Base-by-base conservation (phyloP, 1,140 invertebrate species). In the Zaprionus vittiger region DNA sequence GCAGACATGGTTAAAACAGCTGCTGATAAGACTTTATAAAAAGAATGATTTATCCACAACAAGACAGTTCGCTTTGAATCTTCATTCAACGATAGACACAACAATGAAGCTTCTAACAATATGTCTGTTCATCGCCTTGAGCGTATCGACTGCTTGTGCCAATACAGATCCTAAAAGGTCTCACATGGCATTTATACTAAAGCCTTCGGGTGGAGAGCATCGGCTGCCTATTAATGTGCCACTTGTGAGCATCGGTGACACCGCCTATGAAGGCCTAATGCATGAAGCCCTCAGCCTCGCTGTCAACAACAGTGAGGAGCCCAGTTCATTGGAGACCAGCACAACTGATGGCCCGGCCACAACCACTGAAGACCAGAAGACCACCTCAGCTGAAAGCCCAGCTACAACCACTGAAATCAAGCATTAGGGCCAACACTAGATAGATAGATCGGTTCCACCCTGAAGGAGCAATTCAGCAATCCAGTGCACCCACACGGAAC, bases 171-270 rank as follows among this genome's bases (percentile, higher is more conserved):
- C 20, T 20, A 11, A 37, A n/a, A 28, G 41, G 3, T n/a, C n/a
- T 52, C 41, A 37, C 1, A 22, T 60, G 56, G 17, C 44, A 14
- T 15, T 41, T 15, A 60, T 61, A n/a, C 4, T 76, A 20, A 62
- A 69, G 26, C 31, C 56, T 1, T n/a, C 56, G 3, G 17, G 17
- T 15, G 6, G 41, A 47, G 20, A 71, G 5, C 14, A 49, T 17
- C 3, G 20, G 6, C 64, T 62, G 12, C 34, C 31, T 14, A 67
- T 61, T 17, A 59, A 82, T 28, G 65, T 82, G 17, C 80, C 81
- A 3, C 47, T 70, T 34, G 41, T 82, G 26, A 79, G 26, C 11
- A 73, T 83, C 34, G 47, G 56, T 11, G 64, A 74, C 1, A 5
- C n/a, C 15, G 62, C 65, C 6, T 79, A 73, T 15, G 62, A 70